Conservation (phyloP, 2,797 vertebrate genomes). For the Malacoctenus gilli region DNA sequence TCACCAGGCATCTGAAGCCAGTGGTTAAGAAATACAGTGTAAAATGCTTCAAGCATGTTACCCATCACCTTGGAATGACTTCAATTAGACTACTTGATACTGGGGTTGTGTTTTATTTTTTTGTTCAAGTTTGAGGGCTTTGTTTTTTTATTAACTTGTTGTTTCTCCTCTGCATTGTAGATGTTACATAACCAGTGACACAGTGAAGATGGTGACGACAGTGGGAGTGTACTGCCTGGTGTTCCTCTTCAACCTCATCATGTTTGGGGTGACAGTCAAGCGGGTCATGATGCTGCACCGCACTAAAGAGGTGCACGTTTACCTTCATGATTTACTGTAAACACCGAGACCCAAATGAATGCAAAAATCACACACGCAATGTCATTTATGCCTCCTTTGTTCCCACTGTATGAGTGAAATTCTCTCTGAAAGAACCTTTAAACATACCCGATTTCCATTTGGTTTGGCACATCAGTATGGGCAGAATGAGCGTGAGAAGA, state of each 20-base stretch:
- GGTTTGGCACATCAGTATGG: background rate
- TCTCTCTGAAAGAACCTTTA: background rate
- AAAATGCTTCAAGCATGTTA: no score
- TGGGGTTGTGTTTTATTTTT: no score
- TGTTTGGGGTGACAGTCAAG: conserved; percentile 77
- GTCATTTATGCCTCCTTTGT: no score
- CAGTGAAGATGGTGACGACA: conserved; percentile 74
- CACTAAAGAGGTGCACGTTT: conserved; percentile 22
- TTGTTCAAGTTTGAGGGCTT: no score
- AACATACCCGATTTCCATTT: background rate
- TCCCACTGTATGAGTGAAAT: no score
- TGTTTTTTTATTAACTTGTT: no score
- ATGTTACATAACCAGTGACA: conserved; percentile 55
- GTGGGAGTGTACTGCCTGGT: conserved; percentile 80
- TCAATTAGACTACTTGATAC: no score
- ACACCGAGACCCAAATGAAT: no score
- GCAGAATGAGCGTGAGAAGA: conserved; percentile 32
- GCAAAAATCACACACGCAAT: no score
- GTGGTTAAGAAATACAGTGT: no score
- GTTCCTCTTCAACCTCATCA: conserved; percentile 81
- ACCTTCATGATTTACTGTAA: background rate
- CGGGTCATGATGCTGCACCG: conserved; percentile 54
- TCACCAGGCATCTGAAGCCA: no score
- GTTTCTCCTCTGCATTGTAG: conserved; percentile 25
- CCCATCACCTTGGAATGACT: no score